These are phyloP conservation scores for Ceratina calcarata DNA, from an alignment of 1,140 invertebrate species.

Conservation along the genomic window DNA sequence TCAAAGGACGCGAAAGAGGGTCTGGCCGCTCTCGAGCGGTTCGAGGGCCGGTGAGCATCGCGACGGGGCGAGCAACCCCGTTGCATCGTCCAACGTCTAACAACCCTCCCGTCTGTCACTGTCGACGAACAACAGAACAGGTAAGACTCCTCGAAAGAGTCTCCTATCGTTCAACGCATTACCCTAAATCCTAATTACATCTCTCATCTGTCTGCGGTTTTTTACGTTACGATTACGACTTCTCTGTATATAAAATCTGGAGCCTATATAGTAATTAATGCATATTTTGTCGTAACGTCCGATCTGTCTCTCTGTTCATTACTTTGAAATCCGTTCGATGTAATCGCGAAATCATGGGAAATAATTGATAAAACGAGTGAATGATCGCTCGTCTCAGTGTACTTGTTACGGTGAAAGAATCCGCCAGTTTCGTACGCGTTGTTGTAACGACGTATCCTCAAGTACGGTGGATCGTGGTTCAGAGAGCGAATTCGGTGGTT, in stretches of 20 bases:
- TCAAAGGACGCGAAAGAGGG: conserved; percentile 65
- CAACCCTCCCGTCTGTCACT: conserved; percentile 74
- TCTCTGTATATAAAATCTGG: too few relatives aligned
- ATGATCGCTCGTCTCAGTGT: too few relatives aligned
- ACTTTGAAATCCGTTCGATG: too few relatives aligned
- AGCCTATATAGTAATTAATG: too few relatives aligned
- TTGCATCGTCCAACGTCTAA: conserved; percentile 74
- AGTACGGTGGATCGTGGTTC: conserved; percentile 30
- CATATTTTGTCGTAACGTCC: too few relatives aligned
- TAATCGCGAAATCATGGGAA: too few relatives aligned
- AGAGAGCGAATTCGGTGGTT: conserved; percentile 45
- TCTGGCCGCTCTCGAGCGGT: conserved; percentile 68
- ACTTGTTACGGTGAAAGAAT: conserved; percentile 1
- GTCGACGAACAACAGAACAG: conserved; percentile 80
- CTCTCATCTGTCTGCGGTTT: background rate
- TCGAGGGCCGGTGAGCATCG: conserved; percentile 76
- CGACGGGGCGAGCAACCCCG: conserved; percentile 76
- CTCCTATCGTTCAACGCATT: background rate
- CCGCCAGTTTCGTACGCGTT: too few relatives aligned
- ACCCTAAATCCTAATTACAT: background rate
- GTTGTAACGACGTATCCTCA: background rate
- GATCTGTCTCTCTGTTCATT: too few relatives aligned
- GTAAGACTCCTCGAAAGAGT: conserved; percentile 57
- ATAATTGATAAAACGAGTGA: too few relatives aligned
- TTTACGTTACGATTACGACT: too few relatives aligned